A percentile compares a stretch with the other conserved stretches of the same genome.
Evolutionary conservation across 2,113 vertebrate species (phyloP).

Genomic region (Syngnathus typhle): DNA sequence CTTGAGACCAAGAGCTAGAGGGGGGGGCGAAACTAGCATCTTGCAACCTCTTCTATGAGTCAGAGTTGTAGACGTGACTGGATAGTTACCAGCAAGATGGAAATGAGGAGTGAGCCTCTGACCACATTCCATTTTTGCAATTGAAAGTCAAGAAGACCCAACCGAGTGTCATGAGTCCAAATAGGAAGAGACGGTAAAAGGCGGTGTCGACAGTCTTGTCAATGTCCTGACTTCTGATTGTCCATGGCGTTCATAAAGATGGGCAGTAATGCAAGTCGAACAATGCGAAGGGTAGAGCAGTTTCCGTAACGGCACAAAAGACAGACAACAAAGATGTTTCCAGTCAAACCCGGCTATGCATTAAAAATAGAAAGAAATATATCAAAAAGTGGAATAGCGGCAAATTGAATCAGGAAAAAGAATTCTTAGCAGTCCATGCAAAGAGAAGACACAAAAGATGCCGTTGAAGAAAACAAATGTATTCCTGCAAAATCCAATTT

Average conservation of each 20-base stretch:
- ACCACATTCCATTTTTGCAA: not conserved
- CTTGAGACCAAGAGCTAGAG: slow-evolving; percentile 36
- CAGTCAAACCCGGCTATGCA: slow-evolving; percentile 45
- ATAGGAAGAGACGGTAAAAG: slow-evolving; percentile 53
- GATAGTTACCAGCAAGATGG: slow-evolving; percentile 20
- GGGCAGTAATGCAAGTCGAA: slow-evolving; percentile 56
- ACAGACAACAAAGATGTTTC: slow-evolving; percentile 38
- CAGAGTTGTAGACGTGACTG: slow-evolving; percentile 22
- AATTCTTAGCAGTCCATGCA: slow-evolving; percentile 60
- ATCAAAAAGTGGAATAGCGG: slow-evolving; percentile 64
- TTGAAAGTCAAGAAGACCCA: slow-evolving; percentile 56
- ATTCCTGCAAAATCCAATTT: slow-evolving; percentile 57
- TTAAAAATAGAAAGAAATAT: slow-evolving; percentile 37
- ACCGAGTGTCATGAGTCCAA: slow-evolving; percentile 55
- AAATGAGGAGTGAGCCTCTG: slow-evolving; percentile 22
- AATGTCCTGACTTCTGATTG: slow-evolving; percentile 67
- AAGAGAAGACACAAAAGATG: slow-evolving; percentile 54
- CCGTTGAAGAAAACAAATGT: slow-evolving; percentile 43
- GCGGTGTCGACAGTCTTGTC: slow-evolving; percentile 62
- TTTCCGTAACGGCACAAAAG: slow-evolving; percentile 56
- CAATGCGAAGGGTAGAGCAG: slow-evolving; percentile 58
- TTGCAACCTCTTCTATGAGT: slow-evolving; percentile 30
- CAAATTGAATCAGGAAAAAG: slow-evolving; percentile 62
- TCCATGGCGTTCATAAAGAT: slow-evolving; percentile 66
- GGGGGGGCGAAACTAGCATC: slow-evolving; percentile 27